Evolutionary conservation across 1,140 invertebrate species (phyloP).

Genomic region (Brachionus plicatilis): DNA sequence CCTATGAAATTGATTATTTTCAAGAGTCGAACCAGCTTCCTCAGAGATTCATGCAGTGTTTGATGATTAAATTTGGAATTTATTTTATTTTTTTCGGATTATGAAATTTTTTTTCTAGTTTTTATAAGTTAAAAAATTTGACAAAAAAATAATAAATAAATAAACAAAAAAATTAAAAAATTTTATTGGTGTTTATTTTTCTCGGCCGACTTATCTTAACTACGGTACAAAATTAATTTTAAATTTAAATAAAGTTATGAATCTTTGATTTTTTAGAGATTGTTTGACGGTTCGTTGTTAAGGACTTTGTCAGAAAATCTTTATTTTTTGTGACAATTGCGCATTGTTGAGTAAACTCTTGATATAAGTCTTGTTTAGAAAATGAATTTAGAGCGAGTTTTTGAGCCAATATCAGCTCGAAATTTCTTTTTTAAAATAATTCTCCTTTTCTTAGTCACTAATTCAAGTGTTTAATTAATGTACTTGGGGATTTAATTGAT

Average conservation of each 20-base stretch:
- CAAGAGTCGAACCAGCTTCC: neutral
- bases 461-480: constrained; percentile 26
- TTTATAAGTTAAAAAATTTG: neutral
- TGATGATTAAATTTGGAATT: neutral
- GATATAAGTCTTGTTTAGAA: neutral
- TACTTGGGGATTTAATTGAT: constrained; percentile 21
- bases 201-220: constrained; percentile 15
- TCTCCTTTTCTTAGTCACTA: neutral
- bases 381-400: neutral
- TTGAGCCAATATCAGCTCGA: neutral
- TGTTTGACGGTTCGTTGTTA: constrained; percentile 30
- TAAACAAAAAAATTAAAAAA: constrained; percentile 15
- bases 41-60: neutral
- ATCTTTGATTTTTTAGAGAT: constrained; percentile 18
- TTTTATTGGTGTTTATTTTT: constrained; percentile 2
- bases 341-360: neutral
- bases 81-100: neutral
- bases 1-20: neutral
- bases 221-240: constrained; percentile 11
- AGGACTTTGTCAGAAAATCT: neutral
- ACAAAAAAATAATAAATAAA: neutral
- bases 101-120: neutral
- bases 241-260: constrained; percentile 25
- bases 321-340: constrained; percentile 1
- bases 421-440: neutral